Percentiles rank a stretch among this genome's conserved stretches.
Evolutionary conservation across 2,113 vertebrate species (phyloP).

Genomic region (Sander vitreus): DNA sequence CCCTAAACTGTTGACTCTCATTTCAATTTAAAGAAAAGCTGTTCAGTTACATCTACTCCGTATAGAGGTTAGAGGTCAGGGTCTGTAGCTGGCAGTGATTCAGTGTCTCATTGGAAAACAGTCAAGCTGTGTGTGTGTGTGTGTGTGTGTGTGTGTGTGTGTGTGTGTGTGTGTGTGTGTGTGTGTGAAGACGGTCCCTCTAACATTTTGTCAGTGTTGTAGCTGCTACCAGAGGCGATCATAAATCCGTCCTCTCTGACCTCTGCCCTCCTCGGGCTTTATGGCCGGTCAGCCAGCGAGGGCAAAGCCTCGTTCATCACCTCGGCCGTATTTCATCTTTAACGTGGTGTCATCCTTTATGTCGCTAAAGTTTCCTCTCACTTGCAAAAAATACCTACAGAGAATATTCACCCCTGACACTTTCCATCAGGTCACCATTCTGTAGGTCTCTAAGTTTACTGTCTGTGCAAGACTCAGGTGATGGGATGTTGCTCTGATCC

Average conservation of each 20-base stretch:
- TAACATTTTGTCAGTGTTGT: constrained; percentile 3
- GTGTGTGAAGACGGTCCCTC: neutral
- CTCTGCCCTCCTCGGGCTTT: constrained; percentile 40
- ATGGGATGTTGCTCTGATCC: neutral
- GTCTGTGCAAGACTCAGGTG: neutral
- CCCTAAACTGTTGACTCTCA: neutral
- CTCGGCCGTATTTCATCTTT: constrained; percentile 44
- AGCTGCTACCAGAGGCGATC: constrained; percentile 1
- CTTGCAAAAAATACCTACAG: constrained; percentile 27
- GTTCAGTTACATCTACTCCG: neutral
- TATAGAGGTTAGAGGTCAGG: constrained; percentile 57
- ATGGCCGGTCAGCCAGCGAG: constrained; percentile 33
- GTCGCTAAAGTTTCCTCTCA: constrained; percentile 23
- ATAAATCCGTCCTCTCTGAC: constrained; percentile 64
- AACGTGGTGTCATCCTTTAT: constrained; percentile 19
- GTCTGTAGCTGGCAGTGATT: constrained; percentile 36
- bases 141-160: neutral
- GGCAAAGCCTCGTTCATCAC: constrained; percentile 49
- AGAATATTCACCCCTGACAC: neutral
- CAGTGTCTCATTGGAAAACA: constrained; percentile 21
- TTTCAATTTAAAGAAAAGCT: constrained; percentile 20
- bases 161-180: constrained; percentile 9
- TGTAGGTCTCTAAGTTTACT: neutral
- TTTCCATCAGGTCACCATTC: neutral
- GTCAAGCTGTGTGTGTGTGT: neutral